A percentile compares a stretch with the other conserved stretches of the same genome.
Evolutionary conservation across 2,888 invertebrate genomes (phyloP).

Genomic region (Trachelus tabidus): DNA sequence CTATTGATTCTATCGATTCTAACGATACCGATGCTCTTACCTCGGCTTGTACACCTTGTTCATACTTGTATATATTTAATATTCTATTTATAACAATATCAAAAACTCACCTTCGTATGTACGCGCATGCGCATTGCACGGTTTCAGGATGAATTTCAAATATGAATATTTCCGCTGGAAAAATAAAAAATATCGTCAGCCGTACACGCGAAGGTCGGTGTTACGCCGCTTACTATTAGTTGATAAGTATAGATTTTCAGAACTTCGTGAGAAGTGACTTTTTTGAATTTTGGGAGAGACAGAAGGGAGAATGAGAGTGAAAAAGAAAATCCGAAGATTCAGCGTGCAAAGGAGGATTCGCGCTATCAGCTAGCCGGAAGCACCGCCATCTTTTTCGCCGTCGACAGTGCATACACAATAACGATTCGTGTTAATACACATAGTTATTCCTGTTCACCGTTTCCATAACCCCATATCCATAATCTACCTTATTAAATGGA

Average conservation of each 20-base stretch:
- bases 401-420: slow-evolving; percentile 30
- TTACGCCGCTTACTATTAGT: slow-evolving; percentile 14
- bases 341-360: background rate
- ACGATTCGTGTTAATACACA: slow-evolving; percentile 9
- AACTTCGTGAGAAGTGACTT: background rate
- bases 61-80: slow-evolving; percentile 56
- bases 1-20: background rate
- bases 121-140: background rate
- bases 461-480: background rate
- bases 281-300: background rate
- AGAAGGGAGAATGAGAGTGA: background rate
- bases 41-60: slow-evolving; percentile 54
- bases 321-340: background rate
- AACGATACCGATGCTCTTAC: slow-evolving; percentile 22
- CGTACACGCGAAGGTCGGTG: background rate
- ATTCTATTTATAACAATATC: slow-evolving; percentile 44
- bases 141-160: background rate
- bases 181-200: background rate
- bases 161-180: background rate
- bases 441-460: background rate
- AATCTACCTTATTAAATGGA: background rate
- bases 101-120: slow-evolving; percentile 35
- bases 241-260: slow-evolving; percentile 1
- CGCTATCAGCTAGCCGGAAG: slow-evolving; percentile 43
- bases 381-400: slow-evolving; percentile 39